Evolutionary conservation across 2,888 invertebrate genomes (phyloP), one percentile per base, ranked within the genome.

Genomic region (Cerastis leucographa): DNA sequence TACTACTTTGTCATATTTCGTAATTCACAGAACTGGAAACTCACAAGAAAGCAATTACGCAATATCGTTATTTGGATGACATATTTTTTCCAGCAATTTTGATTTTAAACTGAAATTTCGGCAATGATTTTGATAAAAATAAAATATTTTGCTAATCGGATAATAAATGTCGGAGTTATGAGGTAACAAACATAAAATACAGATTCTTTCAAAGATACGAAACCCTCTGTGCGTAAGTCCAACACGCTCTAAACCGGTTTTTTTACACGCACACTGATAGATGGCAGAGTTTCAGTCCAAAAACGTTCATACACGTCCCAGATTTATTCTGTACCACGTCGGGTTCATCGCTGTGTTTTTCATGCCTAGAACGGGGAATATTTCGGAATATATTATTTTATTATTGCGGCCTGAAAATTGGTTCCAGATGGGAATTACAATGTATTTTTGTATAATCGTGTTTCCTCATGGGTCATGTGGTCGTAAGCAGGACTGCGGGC

Each of bases 331-430:
- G 59, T 61, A 72, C 73, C 76, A 62, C 68, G 80, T 74, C 42
- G 72, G 74, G 81, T 80, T 87, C 80, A 81, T 79, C 67, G 85
- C 69, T 74, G 66, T 87, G 80, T 87, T 79, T 87, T 88, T 83
- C 78, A 81, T 51, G 59, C 62, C 44, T 74, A 72, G 74, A 56
- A 74, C 65, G 67, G 74, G 67, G 64, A 68, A 80, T 79, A 80
- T 86, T 85, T 80, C 42, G 22, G 78, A 73, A 74, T 85, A 80
- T 54, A 83, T 35, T 3, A 35, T 35, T 76, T 76, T 87, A 81
- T 78, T 42, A 59, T 19, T 59, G 44, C 25, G 59, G 65, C 2
- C 71, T 44, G 42, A 79, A 72, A 82, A 76, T 79, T 75, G 76
- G 79, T 85, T 69, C 56, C 46, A 67, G 71, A 51, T 79, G 54